These are phyloP conservation scores for Spea multiplicata DNA, from an alignment of 2,113 vertebrate genomes.

Conservation along the genomic window DNA sequence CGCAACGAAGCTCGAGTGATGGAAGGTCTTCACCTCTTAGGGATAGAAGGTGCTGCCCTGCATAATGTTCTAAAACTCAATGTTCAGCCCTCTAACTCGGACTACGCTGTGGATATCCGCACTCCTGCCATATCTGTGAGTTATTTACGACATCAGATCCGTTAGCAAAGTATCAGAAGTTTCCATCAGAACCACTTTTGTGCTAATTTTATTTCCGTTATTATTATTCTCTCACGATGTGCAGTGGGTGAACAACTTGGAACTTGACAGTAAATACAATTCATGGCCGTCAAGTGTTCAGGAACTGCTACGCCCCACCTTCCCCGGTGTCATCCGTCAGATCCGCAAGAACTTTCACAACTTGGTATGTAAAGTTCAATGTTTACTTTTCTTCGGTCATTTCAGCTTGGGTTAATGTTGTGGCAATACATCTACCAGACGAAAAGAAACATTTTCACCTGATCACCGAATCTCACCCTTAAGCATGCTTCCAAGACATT, in stretches of 20 bases:
- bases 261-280: conserved; percentile 82
- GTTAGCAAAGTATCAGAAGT: neutral
- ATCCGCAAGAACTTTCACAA: conserved; percentile 97
- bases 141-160: conserved; percentile 4
- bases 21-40: conserved; percentile 90
- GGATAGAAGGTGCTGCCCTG: conserved; percentile 80
- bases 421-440: too few relatives aligned
- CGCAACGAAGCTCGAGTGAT: conserved; percentile 89
- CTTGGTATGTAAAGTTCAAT: conserved; percentile 69
- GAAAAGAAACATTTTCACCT: too few relatives aligned
- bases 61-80: conserved; percentile 91
- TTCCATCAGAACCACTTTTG: too few relatives aligned
- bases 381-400: too few relatives aligned
- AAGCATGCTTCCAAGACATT: too few relatives aligned
- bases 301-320: conserved; percentile 90
- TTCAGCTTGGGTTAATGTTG: too few relatives aligned
- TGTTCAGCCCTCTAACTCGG: conserved; percentile 85
- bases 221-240: conserved; percentile 19
- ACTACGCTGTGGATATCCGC: conserved; percentile 95
- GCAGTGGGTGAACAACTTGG: conserved; percentile 97
- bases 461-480: too few relatives aligned
- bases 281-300: conserved; percentile 92
- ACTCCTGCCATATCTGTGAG: conserved; percentile 86
- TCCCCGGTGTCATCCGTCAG: conserved; percentile 95
- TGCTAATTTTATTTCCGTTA: conserved; percentile 18